Percentiles rank a stretch among this genome's conserved stretches.
These are phyloP conservation scores for Yponomeuta sedellus DNA, from an alignment of 2,888 invertebrate species.

Conservation along the genomic window DNA sequence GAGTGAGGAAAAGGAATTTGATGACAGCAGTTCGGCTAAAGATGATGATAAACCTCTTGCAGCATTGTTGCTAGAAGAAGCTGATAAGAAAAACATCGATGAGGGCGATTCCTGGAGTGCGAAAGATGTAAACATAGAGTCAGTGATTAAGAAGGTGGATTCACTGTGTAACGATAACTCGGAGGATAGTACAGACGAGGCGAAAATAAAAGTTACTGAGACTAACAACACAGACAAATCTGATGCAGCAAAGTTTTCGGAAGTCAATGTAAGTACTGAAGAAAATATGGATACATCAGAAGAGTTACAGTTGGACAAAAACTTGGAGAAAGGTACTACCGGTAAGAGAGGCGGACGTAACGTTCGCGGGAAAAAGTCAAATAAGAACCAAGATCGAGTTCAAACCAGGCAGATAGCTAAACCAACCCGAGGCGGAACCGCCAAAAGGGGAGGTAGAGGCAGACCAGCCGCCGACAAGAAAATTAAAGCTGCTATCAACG, in stretches of 20 bases:
- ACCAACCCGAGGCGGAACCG: slow-evolving; percentile 46
- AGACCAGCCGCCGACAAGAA: slow-evolving; percentile 74
- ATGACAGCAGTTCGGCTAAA: slow-evolving; percentile 27
- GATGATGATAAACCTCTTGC: slow-evolving; percentile 28
- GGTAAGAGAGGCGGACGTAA: slow-evolving; percentile 61
- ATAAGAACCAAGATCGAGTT: slow-evolving; percentile 53
- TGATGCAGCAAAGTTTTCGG: neutral
- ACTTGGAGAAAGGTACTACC: slow-evolving; percentile 28
- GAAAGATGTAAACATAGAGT: slow-evolving; percentile 87
- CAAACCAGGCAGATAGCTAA: slow-evolving; percentile 69
- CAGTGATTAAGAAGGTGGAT: slow-evolving; percentile 87
- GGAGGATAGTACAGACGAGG: slow-evolving; percentile 31
- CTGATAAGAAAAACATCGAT: slow-evolving; percentile 73
- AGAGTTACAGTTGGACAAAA: slow-evolving; percentile 27
- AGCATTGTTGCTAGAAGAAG: slow-evolving; percentile 31
- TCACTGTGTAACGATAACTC: slow-evolving; percentile 75
- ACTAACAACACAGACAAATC: neutral
- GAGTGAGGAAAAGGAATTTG: neutral
- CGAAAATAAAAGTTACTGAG: slow-evolving; percentile 23
- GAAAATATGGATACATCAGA: slow-evolving; percentile 29
- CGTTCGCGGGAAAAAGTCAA: slow-evolving; percentile 59
- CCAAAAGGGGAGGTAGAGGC: slow-evolving; percentile 72
- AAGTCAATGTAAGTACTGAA: slow-evolving; percentile 19
- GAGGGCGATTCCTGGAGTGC: slow-evolving; percentile 87
- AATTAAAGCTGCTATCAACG: slow-evolving; percentile 57